Conservation (phyloP, 2,888 invertebrate genomes). For the Acronicta alni region DNA sequence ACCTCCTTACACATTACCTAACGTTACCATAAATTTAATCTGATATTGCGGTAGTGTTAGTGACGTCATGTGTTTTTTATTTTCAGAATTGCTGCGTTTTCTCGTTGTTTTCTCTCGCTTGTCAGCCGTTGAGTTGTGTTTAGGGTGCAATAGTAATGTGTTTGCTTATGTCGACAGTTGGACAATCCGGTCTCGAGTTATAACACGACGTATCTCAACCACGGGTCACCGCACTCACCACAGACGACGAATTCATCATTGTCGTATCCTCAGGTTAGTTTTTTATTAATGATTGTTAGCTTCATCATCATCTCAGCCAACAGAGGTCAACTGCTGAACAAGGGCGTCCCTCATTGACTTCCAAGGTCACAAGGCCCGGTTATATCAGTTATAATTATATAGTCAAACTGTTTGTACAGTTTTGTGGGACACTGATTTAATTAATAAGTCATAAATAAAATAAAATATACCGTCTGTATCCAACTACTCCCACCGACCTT, state of each 20-base stretch:
- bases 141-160: constrained; percentile 38
- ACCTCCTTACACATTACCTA: constrained; percentile 46
- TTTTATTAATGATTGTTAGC: neutral
- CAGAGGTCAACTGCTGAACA: no score
- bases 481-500: no score
- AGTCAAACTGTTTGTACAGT: no score
- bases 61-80: constrained; percentile 59
- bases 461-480: no score
- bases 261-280: constrained; percentile 82
- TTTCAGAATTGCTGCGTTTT: constrained; percentile 68
- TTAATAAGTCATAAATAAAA: no score
- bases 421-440: no score
- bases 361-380: no score
- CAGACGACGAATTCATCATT: constrained; percentile 83
- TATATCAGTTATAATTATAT: no score
- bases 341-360: no score
- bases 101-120: constrained; percentile 68
- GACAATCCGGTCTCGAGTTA: constrained; percentile 82
- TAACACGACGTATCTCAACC: constrained; percentile 82
- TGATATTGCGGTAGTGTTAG: constrained; percentile 55
- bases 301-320: no score
- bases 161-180: constrained; percentile 69
- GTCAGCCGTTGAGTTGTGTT: constrained; percentile 23
- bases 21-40: constrained; percentile 37
- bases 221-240: constrained; percentile 83